These are phyloP conservation scores for Clusia tigrina DNA, from an alignment of 2,888 invertebrate genomes.

Conservation along the genomic window DNA sequence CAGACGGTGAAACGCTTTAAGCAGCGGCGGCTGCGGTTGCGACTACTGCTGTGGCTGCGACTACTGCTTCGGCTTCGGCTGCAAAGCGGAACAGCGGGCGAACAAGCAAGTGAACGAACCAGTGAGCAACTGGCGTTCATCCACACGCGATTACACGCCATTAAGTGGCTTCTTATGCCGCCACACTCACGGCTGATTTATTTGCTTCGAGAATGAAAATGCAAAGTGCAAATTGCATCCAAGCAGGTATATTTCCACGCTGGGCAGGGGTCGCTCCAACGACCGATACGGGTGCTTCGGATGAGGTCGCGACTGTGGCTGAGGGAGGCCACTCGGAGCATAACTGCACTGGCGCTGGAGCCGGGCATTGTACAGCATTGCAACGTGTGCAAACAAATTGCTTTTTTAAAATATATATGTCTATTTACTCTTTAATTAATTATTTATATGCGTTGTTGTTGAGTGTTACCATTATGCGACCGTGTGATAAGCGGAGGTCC, in stretches of 20 bases:
- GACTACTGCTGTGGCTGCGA: conserved; percentile 3
- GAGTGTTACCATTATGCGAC: conserved; percentile 29
- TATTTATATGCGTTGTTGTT: conserved; percentile 31
- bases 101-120: no score
- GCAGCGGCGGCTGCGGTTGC: neutral
- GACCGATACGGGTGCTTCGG: no score
- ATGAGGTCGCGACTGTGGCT: neutral
- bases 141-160: conserved; percentile 19
- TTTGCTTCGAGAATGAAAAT: neutral
- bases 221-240: neutral
- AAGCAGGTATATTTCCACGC: no score
- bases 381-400: neutral
- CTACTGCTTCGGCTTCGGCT: conserved; percentile 2
- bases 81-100: conserved; percentile 1
- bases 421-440: conserved; percentile 12
- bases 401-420: no score
- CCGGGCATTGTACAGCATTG: neutral
- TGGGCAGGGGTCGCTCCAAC: no score
- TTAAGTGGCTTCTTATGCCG: neutral
- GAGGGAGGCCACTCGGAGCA: neutral
- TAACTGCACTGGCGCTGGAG: neutral
- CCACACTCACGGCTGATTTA: neutral
- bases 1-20: neutral
- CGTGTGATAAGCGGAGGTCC: neutral
- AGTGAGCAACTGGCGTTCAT: no score